Percentiles rank a stretch among this genome's conserved stretches.
Evolutionary conservation across 1,140 invertebrate genomes (phyloP).

Genomic region (Odontomachus brunneus): DNA sequence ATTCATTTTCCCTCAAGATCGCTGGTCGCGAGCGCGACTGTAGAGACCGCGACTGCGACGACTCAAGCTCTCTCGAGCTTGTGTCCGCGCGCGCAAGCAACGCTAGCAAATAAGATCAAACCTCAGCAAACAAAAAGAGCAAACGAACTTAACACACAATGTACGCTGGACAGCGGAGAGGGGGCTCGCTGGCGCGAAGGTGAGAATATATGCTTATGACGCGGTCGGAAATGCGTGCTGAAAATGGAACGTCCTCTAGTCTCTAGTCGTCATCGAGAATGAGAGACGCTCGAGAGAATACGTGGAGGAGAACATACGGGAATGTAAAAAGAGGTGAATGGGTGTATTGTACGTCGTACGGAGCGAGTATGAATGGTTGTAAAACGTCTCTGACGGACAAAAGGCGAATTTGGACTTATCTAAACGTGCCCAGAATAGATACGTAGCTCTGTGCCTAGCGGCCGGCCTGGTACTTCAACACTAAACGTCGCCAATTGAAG

Average conservation of each 20-base stretch:
- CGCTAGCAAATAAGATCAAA: conserved; percentile 77
- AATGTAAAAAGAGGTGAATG: conserved; percentile 25
- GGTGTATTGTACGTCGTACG: background rate
- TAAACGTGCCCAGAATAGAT: conserved; percentile 2
- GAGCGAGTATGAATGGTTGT: background rate
- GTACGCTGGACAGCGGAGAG: conserved; percentile 27
- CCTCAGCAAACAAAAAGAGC: conserved; percentile 77
- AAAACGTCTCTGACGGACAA: background rate
- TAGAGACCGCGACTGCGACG: conserved; percentile 37
- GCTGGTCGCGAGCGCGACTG: conserved; percentile 59
- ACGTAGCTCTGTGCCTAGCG: background rate
- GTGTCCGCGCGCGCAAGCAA: conserved; percentile 68
- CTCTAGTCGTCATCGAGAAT: conserved; percentile 9
- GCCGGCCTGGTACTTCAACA: background rate
- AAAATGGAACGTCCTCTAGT: conserved; percentile 29
- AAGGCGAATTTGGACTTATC: conserved; percentile 9
- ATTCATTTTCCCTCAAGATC: conserved; percentile 72
- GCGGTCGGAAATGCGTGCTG: conserved; percentile 47
- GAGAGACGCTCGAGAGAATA: conserved; percentile 38
- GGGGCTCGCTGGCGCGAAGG: conserved; percentile 40
- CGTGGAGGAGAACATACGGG: background rate
- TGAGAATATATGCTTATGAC: conserved; percentile 43
- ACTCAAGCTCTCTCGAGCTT: conserved; percentile 47
- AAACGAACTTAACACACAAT: conserved; percentile 72
- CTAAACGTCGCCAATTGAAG: background rate